Evolutionary conservation across 2,797 vertebrate species (phyloP), one percentile per base, ranked within the genome.

Genomic region (Octomys mimax): DNA sequence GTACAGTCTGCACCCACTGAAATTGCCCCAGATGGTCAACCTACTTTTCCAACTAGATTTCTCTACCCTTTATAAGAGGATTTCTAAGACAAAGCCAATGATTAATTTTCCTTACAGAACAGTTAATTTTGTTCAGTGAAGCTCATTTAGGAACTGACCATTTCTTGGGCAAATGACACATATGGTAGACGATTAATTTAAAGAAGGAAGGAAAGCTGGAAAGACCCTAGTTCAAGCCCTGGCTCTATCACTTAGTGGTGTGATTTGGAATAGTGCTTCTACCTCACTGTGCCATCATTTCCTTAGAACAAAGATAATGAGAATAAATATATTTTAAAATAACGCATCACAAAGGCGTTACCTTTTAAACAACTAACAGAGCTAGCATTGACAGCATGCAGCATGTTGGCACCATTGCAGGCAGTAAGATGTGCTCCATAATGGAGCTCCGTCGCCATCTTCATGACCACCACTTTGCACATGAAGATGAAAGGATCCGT

Each of bases 111-210:
- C 21, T 91, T 46, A 19, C 42, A 77, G 66, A 5, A 61, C 26
- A 54, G 79, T 96, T 95, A 92, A 68, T 49, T 86, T 87, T 64
- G 13, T 84, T 88, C 62, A 78, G 18, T 81, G 68, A 75, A 81
- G 8, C 46, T 10, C 6, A 28, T 49, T 81, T 89, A 52, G 87
- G 19, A 80, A 68, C 54, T 64, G 73, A 86, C 2, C 31, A 81
- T 89, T 91, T 61, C 59, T 91, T 85, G 77, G 36, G 12, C 42
- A 93, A 11, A 83, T 24, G 68, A 84, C n/a, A 49, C 8, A 21
- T 36, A 70, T n/a, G 33, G 4, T 49, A 21, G n/a, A 93, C 18
- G 36, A 75, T 24, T 68, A 88, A 28, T 64, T 59, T 24, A 39
- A 2, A 59, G 19, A 62, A 88, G 26, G 82, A 21, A 42, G 89